Conservation (phyloP, 2,797 vertebrate genomes). For the Eulemur albifrons region DNA sequence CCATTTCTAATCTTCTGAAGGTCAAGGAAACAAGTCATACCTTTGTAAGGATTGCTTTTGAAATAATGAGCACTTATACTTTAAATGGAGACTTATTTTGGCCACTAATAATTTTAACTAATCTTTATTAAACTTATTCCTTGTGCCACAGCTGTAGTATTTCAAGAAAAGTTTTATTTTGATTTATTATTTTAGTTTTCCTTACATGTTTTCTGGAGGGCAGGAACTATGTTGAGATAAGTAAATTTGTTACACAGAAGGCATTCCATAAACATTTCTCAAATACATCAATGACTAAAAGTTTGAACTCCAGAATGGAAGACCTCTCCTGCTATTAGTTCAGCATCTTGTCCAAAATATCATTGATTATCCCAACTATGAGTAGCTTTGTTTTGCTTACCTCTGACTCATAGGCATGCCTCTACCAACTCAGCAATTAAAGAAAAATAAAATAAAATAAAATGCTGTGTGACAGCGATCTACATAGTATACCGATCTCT, state of each 20-base stretch:
- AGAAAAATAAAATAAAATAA: background rate
- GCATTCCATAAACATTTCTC: background rate
- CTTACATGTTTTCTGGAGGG: background rate
- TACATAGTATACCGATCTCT: background rate
- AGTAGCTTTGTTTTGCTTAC: background rate
- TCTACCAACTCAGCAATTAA: conserved; percentile 25
- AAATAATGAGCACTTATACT: background rate
- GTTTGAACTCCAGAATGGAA: background rate
- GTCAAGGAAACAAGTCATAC: background rate
- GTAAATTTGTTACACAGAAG: background rate
- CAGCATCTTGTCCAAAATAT: background rate
- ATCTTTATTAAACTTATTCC: no score
- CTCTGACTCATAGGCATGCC: background rate
- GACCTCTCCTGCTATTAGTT: background rate
- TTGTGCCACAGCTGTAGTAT: background rate
- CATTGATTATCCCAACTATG: background rate
- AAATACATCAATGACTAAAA: background rate
- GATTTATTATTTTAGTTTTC: background rate
- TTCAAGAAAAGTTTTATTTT: background rate
- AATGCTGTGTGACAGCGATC: conserved; percentile 20
- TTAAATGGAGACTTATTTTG: background rate
- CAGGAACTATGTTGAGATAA: background rate
- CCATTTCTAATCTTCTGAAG: background rate
- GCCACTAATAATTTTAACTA: background rate
- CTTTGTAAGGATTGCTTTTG: background rate